These are phyloP conservation scores for Artibeus jamaicensis DNA, from an alignment of 2,797 vertebrate genomes.

Conservation along the genomic window DNA sequence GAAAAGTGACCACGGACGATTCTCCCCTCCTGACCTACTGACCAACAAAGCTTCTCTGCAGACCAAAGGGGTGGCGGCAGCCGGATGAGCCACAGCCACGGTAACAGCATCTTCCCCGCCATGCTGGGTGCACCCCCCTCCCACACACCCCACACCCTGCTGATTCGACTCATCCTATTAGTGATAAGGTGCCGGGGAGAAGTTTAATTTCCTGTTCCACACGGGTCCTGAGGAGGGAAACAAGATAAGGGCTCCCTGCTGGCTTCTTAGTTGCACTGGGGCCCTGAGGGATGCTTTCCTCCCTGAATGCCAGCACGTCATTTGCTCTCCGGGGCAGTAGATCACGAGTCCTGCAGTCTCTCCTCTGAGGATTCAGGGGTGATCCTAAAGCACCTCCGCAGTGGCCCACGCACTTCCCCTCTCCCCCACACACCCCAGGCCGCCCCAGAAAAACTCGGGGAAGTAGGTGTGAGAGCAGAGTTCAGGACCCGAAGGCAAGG, in stretches of 20 bases:
- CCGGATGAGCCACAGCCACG: background rate
- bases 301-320: background rate
- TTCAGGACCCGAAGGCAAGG: background rate
- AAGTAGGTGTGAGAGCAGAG: background rate
- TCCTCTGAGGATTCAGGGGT: background rate
- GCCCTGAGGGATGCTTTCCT: background rate
- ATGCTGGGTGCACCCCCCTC: accelerated
- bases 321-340: background rate
- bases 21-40: background rate
- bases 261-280: background rate
- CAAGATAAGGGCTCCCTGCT: background rate
- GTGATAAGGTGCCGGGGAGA: background rate
- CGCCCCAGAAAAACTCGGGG: background rate
- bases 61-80: background rate
- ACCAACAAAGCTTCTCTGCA: background rate
- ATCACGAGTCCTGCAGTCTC: background rate
- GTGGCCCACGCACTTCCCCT: background rate
- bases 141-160: background rate
- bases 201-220: background rate
- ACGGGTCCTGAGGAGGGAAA: slow-evolving; percentile 35
- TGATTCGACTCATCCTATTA: background rate
- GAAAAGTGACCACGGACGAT: background rate
- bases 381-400: background rate
- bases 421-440: background rate
- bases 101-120: background rate